phyloP scores from a whole-genome alignment of 2,888 invertebrate species.

The Desoria tigrina region DNA sequence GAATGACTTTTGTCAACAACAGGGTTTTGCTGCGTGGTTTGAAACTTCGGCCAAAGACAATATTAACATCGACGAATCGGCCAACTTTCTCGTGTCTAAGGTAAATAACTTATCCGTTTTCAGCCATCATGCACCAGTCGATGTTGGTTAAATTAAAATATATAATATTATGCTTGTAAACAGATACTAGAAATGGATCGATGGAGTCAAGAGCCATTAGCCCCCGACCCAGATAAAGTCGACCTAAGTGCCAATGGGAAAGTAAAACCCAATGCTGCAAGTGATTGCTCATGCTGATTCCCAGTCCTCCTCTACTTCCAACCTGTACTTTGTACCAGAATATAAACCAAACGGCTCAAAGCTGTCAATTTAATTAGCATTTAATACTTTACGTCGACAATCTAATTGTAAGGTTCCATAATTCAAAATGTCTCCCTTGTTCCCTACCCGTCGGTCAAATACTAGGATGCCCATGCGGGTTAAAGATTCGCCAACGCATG shows the following conservation, averaged over 20 bases:
- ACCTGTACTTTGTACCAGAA: no score
- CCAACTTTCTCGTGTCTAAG: conserved; percentile 85
- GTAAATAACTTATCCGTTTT: conserved; percentile 60
- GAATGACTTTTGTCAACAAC: conserved; percentile 89
- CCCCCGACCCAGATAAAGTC: conserved; percentile 49
- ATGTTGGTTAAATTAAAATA: no score
- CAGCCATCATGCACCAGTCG: no score
- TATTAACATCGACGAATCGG: conserved; percentile 93
- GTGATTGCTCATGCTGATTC: conserved; percentile 49
- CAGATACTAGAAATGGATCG: conserved; percentile 53
- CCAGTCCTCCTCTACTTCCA: background rate
- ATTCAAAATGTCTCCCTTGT: background rate
- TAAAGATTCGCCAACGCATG: no score
- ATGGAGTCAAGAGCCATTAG: conserved; percentile 52
- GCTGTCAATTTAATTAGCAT: no score
- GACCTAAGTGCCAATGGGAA: conserved; percentile 50
- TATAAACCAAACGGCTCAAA: no score
- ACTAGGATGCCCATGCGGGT: no score
- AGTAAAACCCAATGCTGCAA: conserved; percentile 36
- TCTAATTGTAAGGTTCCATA: background rate
- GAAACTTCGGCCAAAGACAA: conserved; percentile 96
- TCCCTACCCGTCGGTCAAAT: conserved; percentile 7
- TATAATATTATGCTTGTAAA: no score
- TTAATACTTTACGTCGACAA: no score
- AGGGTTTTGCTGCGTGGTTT: conserved; percentile 92